Conservation (phyloP, 2,113 vertebrate species). For the Hyaena hyaena region DNA sequence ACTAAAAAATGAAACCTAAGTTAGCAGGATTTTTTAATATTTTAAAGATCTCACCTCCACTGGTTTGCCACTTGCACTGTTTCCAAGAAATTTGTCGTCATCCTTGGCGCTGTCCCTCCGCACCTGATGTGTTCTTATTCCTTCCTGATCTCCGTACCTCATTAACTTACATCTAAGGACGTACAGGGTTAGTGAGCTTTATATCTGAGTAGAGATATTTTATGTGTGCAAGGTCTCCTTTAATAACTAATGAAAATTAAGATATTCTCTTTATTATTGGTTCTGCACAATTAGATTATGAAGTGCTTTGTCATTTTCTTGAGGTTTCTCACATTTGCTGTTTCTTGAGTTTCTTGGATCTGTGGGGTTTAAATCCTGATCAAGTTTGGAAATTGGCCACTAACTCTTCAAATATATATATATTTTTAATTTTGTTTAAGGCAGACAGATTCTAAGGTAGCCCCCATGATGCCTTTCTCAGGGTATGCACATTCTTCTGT, state of each 20-base stretch:
- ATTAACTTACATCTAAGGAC: background rate
- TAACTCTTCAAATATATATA: background rate
- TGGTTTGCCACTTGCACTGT: background rate
- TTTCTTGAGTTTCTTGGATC: background rate
- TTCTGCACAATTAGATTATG: background rate
- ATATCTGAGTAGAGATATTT: background rate
- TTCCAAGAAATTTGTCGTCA: background rate
- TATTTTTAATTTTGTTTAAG: background rate
- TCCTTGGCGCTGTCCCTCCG: background rate
- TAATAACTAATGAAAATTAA: background rate
- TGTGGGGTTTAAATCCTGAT: background rate
- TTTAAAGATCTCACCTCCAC: background rate
- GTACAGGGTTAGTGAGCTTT: background rate
- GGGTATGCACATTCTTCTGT: background rate
- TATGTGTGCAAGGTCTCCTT: background rate
- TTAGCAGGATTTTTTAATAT: background rate
- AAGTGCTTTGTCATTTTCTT: background rate
- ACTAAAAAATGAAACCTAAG: background rate
- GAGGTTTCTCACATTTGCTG: background rate
- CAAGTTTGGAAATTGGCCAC: background rate
- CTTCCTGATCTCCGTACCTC: background rate
- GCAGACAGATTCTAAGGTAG: background rate
- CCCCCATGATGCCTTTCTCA: background rate
- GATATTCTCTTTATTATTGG: background rate
- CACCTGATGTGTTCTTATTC: background rate